Percentiles rank a stretch among this genome's conserved stretches.
phyloP scores from a whole-genome alignment of 2,797 vertebrate species.

The Pseudochromis fuscus region DNA sequence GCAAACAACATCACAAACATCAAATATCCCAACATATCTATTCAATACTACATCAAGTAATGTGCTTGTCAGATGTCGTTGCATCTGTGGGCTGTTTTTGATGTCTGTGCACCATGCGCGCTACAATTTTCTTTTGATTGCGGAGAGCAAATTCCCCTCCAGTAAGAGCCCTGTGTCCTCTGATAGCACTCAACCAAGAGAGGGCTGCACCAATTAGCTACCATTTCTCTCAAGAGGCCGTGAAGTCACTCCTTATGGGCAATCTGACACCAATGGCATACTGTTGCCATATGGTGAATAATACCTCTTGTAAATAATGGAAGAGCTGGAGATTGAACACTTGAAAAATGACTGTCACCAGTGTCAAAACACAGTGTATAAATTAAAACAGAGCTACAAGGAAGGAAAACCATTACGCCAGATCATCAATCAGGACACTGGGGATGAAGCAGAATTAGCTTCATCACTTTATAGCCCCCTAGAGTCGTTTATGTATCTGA shows the following conservation, averaged over 20 bases:
- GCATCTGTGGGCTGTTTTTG: constrained; percentile 62
- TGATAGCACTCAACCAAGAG: constrained; percentile 77
- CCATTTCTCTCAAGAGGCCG: constrained; percentile 80
- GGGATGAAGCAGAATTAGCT: constrained; percentile 66
- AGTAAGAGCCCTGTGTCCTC: constrained; percentile 70
- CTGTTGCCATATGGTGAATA: constrained; percentile 79
- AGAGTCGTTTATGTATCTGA: constrained; percentile 53
- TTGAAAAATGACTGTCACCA: constrained; percentile 66
- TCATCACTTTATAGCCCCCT: constrained; percentile 63
- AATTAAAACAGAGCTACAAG: constrained; percentile 65
- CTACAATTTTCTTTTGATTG: constrained; percentile 83
- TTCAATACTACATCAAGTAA: constrained; percentile 61
- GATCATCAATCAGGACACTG: constrained; percentile 59
- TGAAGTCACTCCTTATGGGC: constrained; percentile 79
- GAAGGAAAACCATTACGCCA: constrained; percentile 47
- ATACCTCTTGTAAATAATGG: constrained; percentile 79
- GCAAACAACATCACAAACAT: constrained; percentile 51
- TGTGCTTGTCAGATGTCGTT: constrained; percentile 64
- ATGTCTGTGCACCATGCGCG: constrained; percentile 64
- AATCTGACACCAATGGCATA: constrained; percentile 78
- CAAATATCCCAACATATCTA: constrained; percentile 53
- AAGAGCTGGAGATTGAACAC: constrained; percentile 65
- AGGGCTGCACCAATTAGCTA: constrained; percentile 82
- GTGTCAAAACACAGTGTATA: constrained; percentile 56
- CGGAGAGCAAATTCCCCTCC: constrained; percentile 74